Evolutionary conservation across 2,888 invertebrate genomes (phyloP), one percentile per base, ranked within the genome.

Genomic region (Hirtodrosophila histrioides): DNA sequence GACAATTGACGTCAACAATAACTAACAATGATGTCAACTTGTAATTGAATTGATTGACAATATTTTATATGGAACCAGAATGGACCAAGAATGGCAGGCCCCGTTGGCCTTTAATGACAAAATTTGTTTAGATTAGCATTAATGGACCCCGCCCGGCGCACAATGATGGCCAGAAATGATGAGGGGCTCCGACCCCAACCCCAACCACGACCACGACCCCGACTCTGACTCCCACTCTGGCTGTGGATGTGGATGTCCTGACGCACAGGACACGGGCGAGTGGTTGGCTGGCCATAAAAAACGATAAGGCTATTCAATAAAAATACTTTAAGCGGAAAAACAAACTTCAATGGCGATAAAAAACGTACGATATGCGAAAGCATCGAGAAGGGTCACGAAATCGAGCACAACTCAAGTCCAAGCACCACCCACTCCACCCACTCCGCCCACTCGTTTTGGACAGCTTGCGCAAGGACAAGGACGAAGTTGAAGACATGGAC

Each of bases 21-120:
- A 84, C 76, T 86, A 81, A 81, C 80, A 73, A 78, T 77, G 89
- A 78, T 84, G 87, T 78, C 82, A 86, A 76, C 89, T 81, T 83
- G 78, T 89, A 90, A 90, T 89, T 89, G 89, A 88, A 88, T 90
- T 90, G 90, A 89, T 90, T 88, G 89, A 90, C 90, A 89, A 89
- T 90, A 89, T 85, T 89, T 89, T 90, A 83, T 85, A 64, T 53
- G 75, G 23, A 66, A 69, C 50, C 53, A 37, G 62, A 64, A 62
- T 61, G 58, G 66, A 67, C 50, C 53, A 60, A 51, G 58, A 23
- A 51, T 41, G 41, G 36, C 23, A 35, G 49, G 46, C 62, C 55
- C 55, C 54, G 49, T 58, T 56, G 56, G 63, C 75, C 68, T 73
- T 78, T 86, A 75, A 86, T 83, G 83, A 81, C 75, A 69, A 77